phyloP scores from a whole-genome alignment of 2,113 vertebrate species.

The Struthio camelus region DNA sequence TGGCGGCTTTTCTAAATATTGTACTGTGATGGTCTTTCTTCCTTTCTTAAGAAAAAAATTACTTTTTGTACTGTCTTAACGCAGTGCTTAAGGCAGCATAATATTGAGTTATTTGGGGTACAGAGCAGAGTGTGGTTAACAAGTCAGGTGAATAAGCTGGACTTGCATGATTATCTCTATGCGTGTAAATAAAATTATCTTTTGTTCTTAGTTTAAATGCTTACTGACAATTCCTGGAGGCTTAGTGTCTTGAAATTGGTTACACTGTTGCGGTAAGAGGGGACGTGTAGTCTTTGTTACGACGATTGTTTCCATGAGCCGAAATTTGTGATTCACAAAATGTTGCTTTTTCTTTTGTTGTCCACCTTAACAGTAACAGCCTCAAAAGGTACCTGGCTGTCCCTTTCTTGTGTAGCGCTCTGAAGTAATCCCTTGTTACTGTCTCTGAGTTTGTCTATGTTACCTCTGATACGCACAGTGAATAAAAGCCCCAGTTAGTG shows the following conservation, averaged over 20 bases:
- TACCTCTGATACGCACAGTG: background rate
- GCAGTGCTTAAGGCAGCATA: fast-evolving
- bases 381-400: background rate
- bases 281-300: background rate
- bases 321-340: background rate
- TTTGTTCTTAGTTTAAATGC: background rate
- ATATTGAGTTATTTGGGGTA: background rate
- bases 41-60: background rate
- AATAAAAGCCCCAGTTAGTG: background rate
- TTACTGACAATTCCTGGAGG: background rate
- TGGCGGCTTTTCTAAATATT: background rate
- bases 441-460: background rate
- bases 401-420: fast-evolving
- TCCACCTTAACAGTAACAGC: background rate
- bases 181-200: background rate
- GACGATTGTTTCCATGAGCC: background rate
- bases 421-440: background rate
- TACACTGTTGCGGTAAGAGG: background rate
- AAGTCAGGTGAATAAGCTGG: background rate
- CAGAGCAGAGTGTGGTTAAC: background rate
- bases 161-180: background rate
- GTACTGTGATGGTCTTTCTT: background rate
- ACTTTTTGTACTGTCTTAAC: background rate
- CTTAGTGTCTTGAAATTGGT: background rate
- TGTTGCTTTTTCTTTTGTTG: background rate